A percentile compares a stretch with the other conserved stretches of the same genome.
Evolutionary conservation across 2,888 invertebrate genomes (phyloP).

Genomic region (Lasioglossum lativentre): DNA sequence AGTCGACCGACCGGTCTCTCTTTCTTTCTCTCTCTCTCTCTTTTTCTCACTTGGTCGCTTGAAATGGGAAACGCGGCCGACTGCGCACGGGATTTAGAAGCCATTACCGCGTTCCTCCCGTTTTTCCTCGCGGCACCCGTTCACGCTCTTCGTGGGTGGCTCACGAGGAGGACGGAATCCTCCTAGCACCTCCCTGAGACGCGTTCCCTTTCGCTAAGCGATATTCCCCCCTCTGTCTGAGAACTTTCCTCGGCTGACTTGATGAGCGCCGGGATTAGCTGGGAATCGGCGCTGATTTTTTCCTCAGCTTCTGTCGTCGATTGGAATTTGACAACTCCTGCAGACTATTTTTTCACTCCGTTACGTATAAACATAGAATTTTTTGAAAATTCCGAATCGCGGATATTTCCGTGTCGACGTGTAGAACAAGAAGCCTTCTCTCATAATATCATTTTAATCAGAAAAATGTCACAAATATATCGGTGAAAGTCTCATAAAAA

Average conservation of each 20-base stretch:
- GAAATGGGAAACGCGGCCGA: constrained; percentile 26
- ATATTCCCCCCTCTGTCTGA: neutral
- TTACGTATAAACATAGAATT: too few relatives aligned
- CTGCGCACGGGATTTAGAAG: constrained; percentile 28
- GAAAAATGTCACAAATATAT: too few relatives aligned
- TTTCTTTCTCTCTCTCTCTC: neutral
- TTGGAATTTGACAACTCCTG: neutral
- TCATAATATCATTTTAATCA: too few relatives aligned
- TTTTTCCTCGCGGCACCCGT: neutral
- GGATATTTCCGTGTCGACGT: too few relatives aligned
- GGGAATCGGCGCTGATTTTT: neutral
- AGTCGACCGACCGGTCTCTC: neutral
- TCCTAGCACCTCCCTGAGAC: constrained; percentile 23
- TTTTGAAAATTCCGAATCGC: too few relatives aligned
- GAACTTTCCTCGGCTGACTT: neutral
- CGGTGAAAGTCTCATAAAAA: too few relatives aligned
- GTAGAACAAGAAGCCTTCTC: too few relatives aligned
- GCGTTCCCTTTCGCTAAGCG: constrained; percentile 18
- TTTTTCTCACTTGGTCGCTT: neutral
- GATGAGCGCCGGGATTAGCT: neutral
- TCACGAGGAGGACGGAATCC: neutral
- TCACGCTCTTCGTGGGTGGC: constrained; percentile 11
- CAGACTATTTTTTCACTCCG: too few relatives aligned
- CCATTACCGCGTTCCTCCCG: constrained; percentile 16
- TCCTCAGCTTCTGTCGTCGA: neutral